Conservation (phyloP, 2,797 vertebrate genomes). For the Enteromius anoplus region DNA sequence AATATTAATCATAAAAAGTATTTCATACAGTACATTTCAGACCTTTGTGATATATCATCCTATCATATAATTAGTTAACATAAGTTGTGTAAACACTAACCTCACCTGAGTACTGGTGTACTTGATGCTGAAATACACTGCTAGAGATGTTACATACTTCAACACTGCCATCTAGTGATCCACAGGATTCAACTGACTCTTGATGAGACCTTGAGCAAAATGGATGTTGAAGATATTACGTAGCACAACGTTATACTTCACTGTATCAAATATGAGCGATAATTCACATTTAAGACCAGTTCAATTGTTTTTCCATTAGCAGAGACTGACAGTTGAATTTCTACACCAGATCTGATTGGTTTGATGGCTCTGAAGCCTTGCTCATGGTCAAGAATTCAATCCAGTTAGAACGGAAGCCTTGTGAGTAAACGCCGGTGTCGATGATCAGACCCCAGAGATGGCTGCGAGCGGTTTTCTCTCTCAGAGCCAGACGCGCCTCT, state of each 20-base stretch:
- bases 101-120: constrained; percentile 4
- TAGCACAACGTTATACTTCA: constrained; percentile 14
- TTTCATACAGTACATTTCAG: background rate
- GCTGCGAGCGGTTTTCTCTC: constrained; percentile 82
- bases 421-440: constrained; percentile 85
- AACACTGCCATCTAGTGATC: constrained; percentile 72
- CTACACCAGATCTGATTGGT: constrained; percentile 71
- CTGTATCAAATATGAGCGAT: background rate
- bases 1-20: background rate
- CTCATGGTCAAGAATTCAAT: constrained; percentile 86
- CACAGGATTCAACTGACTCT: background rate
- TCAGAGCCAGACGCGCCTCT: constrained; percentile 86
- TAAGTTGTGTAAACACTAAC: background rate
- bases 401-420: constrained; percentile 89
- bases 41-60: background rate
- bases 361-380: constrained; percentile 5
- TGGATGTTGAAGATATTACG: background rate
- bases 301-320: background rate
- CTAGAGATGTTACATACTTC: constrained; percentile 34
- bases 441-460: constrained; percentile 85
- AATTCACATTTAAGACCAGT: constrained; percentile 22
- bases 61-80: background rate
- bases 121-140: background rate
- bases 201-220: constrained; percentile 3
- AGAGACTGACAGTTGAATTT: background rate